A percentile compares a stretch with the other conserved stretches of the same genome.
These are phyloP conservation scores for Brachionus calyciflorus DNA, from an alignment of 1,140 invertebrate species.

Conservation along the genomic window DNA sequence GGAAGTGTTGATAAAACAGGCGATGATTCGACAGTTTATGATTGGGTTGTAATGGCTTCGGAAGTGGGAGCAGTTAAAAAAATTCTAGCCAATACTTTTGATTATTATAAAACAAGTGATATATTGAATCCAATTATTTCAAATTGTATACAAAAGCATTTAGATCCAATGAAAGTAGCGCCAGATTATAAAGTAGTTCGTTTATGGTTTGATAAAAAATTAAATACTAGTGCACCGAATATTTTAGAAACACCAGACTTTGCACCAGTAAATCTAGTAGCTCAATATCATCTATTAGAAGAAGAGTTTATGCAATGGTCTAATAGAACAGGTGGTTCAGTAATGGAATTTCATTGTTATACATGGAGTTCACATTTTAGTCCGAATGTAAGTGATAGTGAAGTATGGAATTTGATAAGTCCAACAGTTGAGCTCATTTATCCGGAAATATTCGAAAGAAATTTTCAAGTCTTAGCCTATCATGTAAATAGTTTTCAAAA, in stretches of 20 bases:
- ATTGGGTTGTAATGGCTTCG: constrained; percentile 26
- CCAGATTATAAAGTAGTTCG: constrained; percentile 47
- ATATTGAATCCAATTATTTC: no score
- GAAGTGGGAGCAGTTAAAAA: constrained; percentile 38
- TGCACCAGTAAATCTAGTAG: constrained; percentile 47
- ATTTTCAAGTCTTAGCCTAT: constrained; percentile 39
- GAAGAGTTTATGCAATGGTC: constrained; percentile 48
- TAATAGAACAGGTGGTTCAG: constrained; percentile 45
- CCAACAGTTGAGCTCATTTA: constrained; percentile 46
- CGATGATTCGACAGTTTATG: constrained; percentile 32
- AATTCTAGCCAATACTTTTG: constrained; percentile 17
- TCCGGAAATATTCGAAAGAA: constrained; percentile 47
- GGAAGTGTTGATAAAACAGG: neutral
- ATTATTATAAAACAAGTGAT: constrained; percentile 30
- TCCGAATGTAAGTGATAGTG: constrained; percentile 20
- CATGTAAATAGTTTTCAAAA: constrained; percentile 47
- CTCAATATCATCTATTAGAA: constrained; percentile 48
- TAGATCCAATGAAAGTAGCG: constrained; percentile 12
- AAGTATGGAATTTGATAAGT: constrained; percentile 45
- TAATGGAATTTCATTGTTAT: constrained; percentile 48
- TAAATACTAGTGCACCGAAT: constrained; percentile 35
- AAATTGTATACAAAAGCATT: neutral
- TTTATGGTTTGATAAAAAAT: constrained; percentile 47
- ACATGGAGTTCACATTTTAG: constrained; percentile 34
- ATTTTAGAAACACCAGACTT: constrained; percentile 48